A percentile compares a stretch with the other conserved stretches of the same genome.
These are phyloP conservation scores for Drosophila mimetica DNA, from an alignment of 2,888 invertebrate genomes.

Conservation along the genomic window DNA sequence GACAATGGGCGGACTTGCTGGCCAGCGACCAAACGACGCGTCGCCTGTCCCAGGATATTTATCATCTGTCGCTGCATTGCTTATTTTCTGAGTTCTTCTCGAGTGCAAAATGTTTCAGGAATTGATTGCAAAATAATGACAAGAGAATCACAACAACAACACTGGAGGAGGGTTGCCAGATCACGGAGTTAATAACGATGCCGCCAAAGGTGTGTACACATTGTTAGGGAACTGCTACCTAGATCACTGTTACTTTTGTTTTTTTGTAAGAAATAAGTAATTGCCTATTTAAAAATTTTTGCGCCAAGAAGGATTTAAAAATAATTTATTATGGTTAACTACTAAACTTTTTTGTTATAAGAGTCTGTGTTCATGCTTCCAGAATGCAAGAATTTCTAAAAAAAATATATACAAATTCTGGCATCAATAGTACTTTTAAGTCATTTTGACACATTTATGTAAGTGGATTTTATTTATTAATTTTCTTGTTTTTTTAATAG, in stretches of 20 bases:
- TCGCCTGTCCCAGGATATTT: constrained; percentile 44
- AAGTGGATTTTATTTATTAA: fast-evolving
- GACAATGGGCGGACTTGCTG: constrained; percentile 59
- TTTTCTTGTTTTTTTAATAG: neutral
- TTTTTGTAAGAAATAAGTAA: too few species aligned
- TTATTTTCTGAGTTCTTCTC: constrained; percentile 8
- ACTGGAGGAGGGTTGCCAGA: neutral
- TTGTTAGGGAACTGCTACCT: neutral
- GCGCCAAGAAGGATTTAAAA: too few species aligned
- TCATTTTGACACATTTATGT: too few species aligned
- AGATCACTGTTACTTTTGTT: neutral
- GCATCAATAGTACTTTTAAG: too few species aligned
- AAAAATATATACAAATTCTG: too few species aligned
- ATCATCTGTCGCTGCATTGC: constrained; percentile 61
- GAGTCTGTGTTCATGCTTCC: too few species aligned
- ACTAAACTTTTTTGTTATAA: too few species aligned
- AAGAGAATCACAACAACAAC: constrained; percentile 15
- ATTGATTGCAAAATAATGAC: constrained; percentile 26
- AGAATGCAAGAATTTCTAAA: too few species aligned
- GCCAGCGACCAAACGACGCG: constrained; percentile 47
- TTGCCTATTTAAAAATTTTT: too few species aligned
- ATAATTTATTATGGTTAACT: too few species aligned
- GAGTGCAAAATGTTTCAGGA: constrained; percentile 30
- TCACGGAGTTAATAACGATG: fast-evolving
- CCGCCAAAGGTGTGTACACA: constrained; percentile 5